Percentiles rank a stretch among this genome's conserved stretches.
Conservation (phyloP, 2,888 invertebrate genomes). For the Hyalella azteca region DNA sequence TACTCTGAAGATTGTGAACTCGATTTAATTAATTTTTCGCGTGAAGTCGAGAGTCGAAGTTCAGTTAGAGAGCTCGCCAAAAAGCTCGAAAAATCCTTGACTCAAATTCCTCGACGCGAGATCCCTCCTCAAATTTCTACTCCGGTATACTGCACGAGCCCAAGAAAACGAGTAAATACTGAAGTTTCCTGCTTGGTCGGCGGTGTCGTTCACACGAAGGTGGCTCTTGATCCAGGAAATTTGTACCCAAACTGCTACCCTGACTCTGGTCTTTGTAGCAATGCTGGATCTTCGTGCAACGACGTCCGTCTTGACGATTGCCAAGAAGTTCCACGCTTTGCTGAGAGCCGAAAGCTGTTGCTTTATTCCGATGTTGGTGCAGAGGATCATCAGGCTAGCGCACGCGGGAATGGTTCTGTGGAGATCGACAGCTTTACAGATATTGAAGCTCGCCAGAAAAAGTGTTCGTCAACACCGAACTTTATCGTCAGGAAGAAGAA, state of each 20-base stretch:
- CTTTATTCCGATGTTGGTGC: conserved; percentile 8
- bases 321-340: conserved; percentile 10
- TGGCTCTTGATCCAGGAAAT: background rate
- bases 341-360: conserved; percentile 13
- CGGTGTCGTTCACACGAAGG: background rate
- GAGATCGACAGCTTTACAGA: background rate
- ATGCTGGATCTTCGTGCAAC: background rate
- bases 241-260: background rate
- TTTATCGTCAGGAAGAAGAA: conserved; percentile 5
- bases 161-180: background rate
- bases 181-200: background rate
- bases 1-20: background rate
- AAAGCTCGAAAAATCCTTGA: conserved; percentile 4
- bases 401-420: background rate
- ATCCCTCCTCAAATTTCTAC: background rate
- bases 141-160: background rate
- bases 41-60: background rate
- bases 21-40: too few species aligned
- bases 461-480: background rate
- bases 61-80: conserved; percentile 22
- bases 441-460: conserved; percentile 10
- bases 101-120: background rate
- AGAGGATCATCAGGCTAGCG: conserved; percentile 13
- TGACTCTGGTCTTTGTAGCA: background rate
- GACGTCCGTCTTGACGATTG: background rate